Conservation (phyloP, 2,888 invertebrate species). For the Lordiphosa fenestrarum region DNA sequence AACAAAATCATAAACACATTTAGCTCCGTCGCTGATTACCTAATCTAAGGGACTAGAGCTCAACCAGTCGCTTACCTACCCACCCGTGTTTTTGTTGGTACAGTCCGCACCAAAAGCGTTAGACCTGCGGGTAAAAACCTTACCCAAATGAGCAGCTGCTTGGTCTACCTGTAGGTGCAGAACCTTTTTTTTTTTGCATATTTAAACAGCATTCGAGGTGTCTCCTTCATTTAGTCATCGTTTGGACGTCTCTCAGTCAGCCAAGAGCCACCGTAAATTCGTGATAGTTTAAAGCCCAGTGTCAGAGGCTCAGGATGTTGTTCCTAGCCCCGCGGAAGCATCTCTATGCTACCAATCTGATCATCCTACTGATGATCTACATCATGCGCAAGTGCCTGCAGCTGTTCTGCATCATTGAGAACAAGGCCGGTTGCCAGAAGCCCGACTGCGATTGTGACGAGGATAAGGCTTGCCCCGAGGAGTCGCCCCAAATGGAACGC, state of each 20-base stretch:
- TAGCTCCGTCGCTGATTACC: constrained; percentile 41
- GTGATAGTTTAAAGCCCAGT: constrained; percentile 26
- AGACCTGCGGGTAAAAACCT: constrained; percentile 11
- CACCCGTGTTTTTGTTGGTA: constrained; percentile 5
- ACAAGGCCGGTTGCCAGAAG: constrained; percentile 43
- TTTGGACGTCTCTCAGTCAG: constrained; percentile 21
- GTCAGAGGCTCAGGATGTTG: constrained; percentile 45
- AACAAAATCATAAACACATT: constrained; percentile 65
- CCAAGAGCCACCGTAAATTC: constrained; percentile 10
- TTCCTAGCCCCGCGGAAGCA: constrained; percentile 69
- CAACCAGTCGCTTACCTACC: constrained; percentile 7
- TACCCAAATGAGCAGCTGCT: no score
- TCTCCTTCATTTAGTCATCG: background rate
- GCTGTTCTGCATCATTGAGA: constrained; percentile 70
- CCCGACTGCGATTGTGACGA: constrained; percentile 38
- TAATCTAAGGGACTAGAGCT: constrained; percentile 52
- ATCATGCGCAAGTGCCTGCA: constrained; percentile 66
- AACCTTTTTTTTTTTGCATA: no score
- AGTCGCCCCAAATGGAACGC: constrained; percentile 35
- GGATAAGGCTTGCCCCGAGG: constrained; percentile 16
- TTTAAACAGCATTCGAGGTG: no score
- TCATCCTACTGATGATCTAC: constrained; percentile 66
- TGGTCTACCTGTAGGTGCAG: no score
- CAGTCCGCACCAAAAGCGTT: background rate
- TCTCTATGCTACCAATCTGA: constrained; percentile 66